A percentile compares a stretch with the other conserved stretches of the same genome.
phyloP scores from a whole-genome alignment of 2,797 vertebrate species.

The Cuniculus paca region DNA sequence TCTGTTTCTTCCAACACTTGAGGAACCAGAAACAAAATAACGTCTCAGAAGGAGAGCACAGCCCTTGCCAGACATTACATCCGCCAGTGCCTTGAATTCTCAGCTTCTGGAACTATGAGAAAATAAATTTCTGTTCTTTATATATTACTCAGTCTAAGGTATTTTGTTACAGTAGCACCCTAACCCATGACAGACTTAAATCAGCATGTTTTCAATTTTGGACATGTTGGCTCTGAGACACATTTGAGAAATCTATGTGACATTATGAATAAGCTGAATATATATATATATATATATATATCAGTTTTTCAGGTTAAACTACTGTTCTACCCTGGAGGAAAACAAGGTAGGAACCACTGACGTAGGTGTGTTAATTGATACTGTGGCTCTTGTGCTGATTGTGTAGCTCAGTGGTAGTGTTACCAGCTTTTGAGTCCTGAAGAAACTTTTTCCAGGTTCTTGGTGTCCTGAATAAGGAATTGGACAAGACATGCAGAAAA shows the following conservation, averaged over 20 bases:
- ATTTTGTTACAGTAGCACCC: neutral
- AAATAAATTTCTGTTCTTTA: neutral
- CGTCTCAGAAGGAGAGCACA: neutral
- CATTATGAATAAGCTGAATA: neutral
- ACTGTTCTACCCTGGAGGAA: neutral
- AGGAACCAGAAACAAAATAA: neutral
- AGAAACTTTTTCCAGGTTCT: neutral
- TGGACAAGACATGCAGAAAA: neutral
- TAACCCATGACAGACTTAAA: neutral
- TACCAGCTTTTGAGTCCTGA: neutral
- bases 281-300: no score
- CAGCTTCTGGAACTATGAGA: neutral
- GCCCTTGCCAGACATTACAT: neutral
- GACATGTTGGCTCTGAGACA: neutral
- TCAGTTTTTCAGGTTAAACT: neutral
- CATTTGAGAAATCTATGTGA: neutral
- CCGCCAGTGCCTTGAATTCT: neutral
- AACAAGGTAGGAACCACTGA: neutral
- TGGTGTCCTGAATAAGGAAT: neutral
- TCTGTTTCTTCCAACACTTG: neutral
- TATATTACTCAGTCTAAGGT: neutral
- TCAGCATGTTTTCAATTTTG: neutral
- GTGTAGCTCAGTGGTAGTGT: neutral
- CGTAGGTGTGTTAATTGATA: neutral
- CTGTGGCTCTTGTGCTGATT: neutral